Base-by-base conservation (phyloP, 2,797 vertebrate genomes). In the Myoxocephalus aenaeus region DNA sequence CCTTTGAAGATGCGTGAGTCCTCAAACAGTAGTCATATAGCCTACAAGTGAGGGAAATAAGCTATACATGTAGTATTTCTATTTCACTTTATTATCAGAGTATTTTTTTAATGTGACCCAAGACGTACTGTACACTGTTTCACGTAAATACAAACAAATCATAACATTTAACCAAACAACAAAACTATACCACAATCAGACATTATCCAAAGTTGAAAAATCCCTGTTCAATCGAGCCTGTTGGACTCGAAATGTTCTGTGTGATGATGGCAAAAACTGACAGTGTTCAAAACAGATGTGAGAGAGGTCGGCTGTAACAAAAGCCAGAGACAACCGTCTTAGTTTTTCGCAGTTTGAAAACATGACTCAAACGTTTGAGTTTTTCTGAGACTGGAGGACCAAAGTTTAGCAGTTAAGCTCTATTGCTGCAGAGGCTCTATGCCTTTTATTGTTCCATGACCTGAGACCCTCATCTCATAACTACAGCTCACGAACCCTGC, bases 371-470 rank as follows among this genome's bases (percentile, higher is more conserved):
- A 17, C 3, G 12, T 56, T 36, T 20, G 5, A 56, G 38, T 48
- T 64, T 64, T 64, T 53, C 20, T 61, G 29, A 63, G 36, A 61
- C 67, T 36, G 0, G 0, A 48, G 66, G 73, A 81, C 70, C 80
- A 64, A 86, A 79, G 70, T 79, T 66, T 2, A 34, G 40, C 22
- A 78, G 67, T 83, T 83, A 48, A 74, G 72, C 68, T 78, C 53
- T 74, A 38, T 62, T 74, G 66, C 86, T 85, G 83, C 73, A 70
- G 50, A 82, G 58, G 65, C 72, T 91, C 75, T 73, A 13, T 70
- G 77, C 62, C 70, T 86, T 81, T 85, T 92, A 85, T 86, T 92
- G 89, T 91, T 90, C 80, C 64, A 73, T 84, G 88, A 91, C 90
- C 86, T 79, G 79, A 81, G 84, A 88, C 80, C 83, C 82, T 82